Percentiles rank a stretch among this genome's conserved stretches.
These are phyloP conservation scores for Pelochelys cantorii DNA, from an alignment of 2,797 vertebrate genomes.

Conservation along the genomic window DNA sequence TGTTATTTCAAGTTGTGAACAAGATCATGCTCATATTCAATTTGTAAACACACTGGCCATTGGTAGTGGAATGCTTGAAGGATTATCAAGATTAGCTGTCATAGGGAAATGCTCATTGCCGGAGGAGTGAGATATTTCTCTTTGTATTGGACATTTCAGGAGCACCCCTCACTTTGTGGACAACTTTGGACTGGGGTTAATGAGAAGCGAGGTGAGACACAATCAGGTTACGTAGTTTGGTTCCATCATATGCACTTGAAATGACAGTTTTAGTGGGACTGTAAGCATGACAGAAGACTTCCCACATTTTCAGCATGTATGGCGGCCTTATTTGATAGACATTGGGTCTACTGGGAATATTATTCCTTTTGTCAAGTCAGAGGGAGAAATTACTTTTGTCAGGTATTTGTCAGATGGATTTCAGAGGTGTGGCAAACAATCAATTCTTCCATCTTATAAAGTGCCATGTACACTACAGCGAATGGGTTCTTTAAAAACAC, in stretches of 20 bases:
- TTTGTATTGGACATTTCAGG: background rate
- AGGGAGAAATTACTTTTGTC: background rate
- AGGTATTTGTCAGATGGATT: background rate
- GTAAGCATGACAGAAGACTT: background rate
- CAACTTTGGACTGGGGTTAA: background rate
- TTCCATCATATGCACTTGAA: background rate
- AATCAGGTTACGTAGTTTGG: background rate
- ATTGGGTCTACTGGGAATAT: background rate
- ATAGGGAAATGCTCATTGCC: background rate
- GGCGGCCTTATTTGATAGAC: rapidly evolving
- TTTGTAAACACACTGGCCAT: background rate
- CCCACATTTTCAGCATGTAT: background rate
- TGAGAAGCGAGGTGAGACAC: background rate
- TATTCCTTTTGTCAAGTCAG: background rate
- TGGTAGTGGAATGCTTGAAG: background rate
- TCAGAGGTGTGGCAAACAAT: background rate
- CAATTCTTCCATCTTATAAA: background rate
- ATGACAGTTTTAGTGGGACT: background rate
- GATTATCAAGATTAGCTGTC: background rate
- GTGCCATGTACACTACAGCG: background rate
- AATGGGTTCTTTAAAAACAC: background rate
- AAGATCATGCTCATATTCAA: background rate
- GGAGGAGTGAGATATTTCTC: background rate
- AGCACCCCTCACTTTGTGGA: background rate
- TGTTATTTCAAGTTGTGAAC: background rate